These are phyloP conservation scores for Bucco capensis DNA, from an alignment of 2,113 vertebrate genomes.

Conservation along the genomic window DNA sequence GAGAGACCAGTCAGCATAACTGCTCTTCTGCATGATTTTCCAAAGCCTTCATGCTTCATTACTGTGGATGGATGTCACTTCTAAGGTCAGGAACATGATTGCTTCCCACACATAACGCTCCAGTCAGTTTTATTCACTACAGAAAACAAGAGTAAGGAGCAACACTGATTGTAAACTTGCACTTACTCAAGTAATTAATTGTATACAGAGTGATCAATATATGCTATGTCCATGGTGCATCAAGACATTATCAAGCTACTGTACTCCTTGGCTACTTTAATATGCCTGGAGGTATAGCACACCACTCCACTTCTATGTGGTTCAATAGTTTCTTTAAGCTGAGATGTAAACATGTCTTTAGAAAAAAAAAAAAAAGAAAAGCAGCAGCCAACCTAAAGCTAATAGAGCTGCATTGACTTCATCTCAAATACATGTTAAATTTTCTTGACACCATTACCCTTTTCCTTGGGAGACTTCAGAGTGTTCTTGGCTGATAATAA, in stretches of 20 bases:
- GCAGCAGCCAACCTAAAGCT: not conserved
- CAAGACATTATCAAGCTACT: not conserved
- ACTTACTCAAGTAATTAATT: not conserved
- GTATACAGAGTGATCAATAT: not conserved
- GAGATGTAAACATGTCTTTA: not conserved
- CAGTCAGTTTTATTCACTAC: not conserved
- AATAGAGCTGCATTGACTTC: not conserved
- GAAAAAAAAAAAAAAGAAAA: not conserved
- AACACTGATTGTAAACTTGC: not conserved
- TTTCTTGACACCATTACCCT: slow-evolving; percentile 27
- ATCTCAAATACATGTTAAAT: not conserved
- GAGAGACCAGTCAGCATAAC: not conserved
- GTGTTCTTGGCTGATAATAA: not conserved
- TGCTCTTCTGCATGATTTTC: not conserved
- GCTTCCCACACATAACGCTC: not conserved
- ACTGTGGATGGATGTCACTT: not conserved
- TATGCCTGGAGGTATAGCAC: not conserved
- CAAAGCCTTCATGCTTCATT: not conserved
- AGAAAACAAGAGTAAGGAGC: not conserved
- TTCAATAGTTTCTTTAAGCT: slow-evolving; percentile 8
- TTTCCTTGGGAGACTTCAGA: slow-evolving; percentile 18
- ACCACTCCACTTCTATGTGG: not conserved
- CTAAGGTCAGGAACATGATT: not conserved
- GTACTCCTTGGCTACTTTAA: not conserved
- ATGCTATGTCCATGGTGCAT: not conserved